Base-by-base conservation (phyloP, 2,888 invertebrate species). In the Falcaria lacertinaria region DNA sequence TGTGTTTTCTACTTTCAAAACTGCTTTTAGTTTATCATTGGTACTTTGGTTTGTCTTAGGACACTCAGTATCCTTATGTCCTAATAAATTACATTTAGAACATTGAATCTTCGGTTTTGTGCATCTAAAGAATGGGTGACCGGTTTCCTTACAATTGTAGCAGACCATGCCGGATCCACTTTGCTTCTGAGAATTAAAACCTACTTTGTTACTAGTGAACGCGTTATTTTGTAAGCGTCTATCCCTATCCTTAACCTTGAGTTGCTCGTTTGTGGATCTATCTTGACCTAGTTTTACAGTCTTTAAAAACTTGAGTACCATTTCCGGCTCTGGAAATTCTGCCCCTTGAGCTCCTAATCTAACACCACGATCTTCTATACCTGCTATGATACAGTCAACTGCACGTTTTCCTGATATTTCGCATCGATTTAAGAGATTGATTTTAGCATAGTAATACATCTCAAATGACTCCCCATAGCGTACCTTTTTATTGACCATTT, bases 401-500 rank as follows among this genome's bases (percentile, higher is more conserved):
- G 49, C 51, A n/a, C 42, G 38, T 37, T 47, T 50, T 11, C 45
- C 48, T 2, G 15, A 11, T 15, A 47, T 41, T 4, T 41, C 22
- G 7, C 47, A 47, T 1, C 47, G 11, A 39, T 47, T 43, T n/a
- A n/a, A 4, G 42, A 48, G 19, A 39, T 52, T 57, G 1, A 54
- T 25, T 42, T 52, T 54, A 0, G 43, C 17, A 22, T 54, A 58
- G 28, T 44, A 55, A 25, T 52, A 54, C 8, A 33, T 16, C 28
- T 57, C 59, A 2, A 52, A 15, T 0, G 54, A 48, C 6, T 59
- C 56, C 0, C 48, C 50, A 25, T 44, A 54, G n/a, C 28, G 25
- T 2, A 39, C 50, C 8, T 16, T 41, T 15, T 48, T 54, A 11
- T n/a, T n/a, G 2, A 55, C 34, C 55, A 55, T 57, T 11, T 50